Evolutionary conservation across 2,113 vertebrate genomes (phyloP), one percentile per base, ranked within the genome.

Genomic region (Gavialis gangeticus): DNA sequence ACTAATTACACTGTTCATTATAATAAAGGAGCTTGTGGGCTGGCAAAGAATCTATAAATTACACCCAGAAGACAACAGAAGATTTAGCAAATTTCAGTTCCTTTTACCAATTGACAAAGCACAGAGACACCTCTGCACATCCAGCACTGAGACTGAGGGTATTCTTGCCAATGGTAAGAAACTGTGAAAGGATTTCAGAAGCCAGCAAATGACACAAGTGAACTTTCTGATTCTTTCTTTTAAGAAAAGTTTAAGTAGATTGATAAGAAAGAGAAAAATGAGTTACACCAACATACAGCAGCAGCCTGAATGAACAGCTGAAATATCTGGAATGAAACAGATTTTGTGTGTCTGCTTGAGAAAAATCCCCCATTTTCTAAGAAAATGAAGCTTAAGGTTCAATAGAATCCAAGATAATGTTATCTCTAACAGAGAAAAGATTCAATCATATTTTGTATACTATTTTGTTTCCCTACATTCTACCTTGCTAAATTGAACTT

Each of bases 1-100:
- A 94, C 91, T 96, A 98, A 98, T 98, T 97, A 97, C 82, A 84
- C 83, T 95, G 81, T 96, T 98, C 71, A 81, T 96, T 98, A 94
- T 95, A 94, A 93, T 88, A 85, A 63, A 97, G 62, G 78, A 96
- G 92, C 84, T 97, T 96, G 78, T 80, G 89, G 17, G n/a, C 92
- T 97, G 96, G 97, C 16, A 30, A 64, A 91, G 91, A 96, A 97
- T 97, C 97, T 96, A 96, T 98, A 96, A 97, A 97, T 1, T 27
- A 93, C 96, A 86, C 82, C 93, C 92, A 91, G 79, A 93, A 98
- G 95, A 97, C 92, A 96, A 90, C 78, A 82, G 84, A 77, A 92
- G 84, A 87, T 97, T 84, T 94, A 92, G 91, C 87, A 64, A 28
- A 95, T 93, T 95, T 77, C 62, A 30, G 7, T 88, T 96, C 27